These are phyloP conservation scores for Theocolax elegans DNA, from an alignment of 1,140 invertebrate genomes.

Conservation along the genomic window DNA sequence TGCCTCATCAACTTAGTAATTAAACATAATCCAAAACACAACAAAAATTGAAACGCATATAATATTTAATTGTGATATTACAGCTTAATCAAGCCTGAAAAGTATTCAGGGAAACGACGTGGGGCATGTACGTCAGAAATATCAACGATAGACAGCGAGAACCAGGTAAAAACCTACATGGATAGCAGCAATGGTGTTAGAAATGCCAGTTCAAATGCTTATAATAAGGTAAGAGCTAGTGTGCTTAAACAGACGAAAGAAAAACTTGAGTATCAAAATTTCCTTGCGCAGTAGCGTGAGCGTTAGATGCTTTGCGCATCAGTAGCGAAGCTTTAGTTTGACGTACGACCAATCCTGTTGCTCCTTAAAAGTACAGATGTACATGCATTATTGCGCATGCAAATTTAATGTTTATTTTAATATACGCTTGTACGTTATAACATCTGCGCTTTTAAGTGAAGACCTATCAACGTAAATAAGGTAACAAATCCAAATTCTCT, in stretches of 20 bases:
- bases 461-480: background rate
- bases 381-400: background rate
- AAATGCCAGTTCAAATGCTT: slow-evolving; percentile 85
- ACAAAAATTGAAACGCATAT: too few species aligned
- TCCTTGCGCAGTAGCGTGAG: background rate
- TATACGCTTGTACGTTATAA: background rate
- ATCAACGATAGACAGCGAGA: slow-evolving; percentile 70
- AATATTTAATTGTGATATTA: slow-evolving; percentile 37
- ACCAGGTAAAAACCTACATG: slow-evolving; percentile 95
- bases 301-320: slow-evolving; percentile 14
- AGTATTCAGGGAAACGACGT: slow-evolving; percentile 65
- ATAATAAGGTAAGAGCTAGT: slow-evolving; percentile 85
- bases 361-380: slow-evolving; percentile 15
- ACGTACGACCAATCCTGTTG: background rate
- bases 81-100: slow-evolving; percentile 67
- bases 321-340: slow-evolving; percentile 16
- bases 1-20: too few species aligned
- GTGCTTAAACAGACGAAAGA: slow-evolving; percentile 22
- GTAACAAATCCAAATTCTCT: slow-evolving; percentile 9
- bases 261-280: background rate
- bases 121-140: slow-evolving; percentile 66
- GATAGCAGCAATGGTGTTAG: slow-evolving; percentile 92
- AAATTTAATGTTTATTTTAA: background rate
- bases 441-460: slow-evolving; percentile 14
- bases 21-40: too few species aligned